Evolutionary conservation across 2,797 vertebrate genomes (phyloP), one percentile per base, ranked within the genome.

Genomic region (Phrynocephalus forsythii): DNA sequence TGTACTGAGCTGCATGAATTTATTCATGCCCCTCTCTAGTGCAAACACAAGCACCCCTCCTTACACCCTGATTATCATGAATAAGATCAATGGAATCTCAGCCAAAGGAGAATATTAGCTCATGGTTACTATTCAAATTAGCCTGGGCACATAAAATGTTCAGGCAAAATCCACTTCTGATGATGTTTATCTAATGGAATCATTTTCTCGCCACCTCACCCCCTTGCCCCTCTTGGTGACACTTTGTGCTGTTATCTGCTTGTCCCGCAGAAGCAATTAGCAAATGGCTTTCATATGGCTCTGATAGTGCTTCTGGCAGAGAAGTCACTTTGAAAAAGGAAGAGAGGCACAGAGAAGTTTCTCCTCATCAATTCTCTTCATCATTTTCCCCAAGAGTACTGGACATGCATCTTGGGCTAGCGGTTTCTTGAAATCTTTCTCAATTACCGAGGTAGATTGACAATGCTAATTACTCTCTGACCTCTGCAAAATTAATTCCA

Each of bases 391-490:
- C 88, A 82, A 89, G 68, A 86, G 56, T 85, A 91, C 67, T 77
- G 88, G 75, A 89, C 48, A 82, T n/a, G 68, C 48, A 87, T 87
- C 88, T 91, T 90, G 72, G 91, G 76, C 50, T 84, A 85, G 3
- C 90, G 15, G 1, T 68, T 91, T 93, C 91, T 86, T 92, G 69
- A 93, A 94, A 94, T 81, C 67, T 87, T 91, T 91, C 86, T 82
- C 91, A 94, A 90, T 91, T 89, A 90, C 66, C 85, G 20, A 86
- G 86, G 56, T 91, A 90, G 38, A 89, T 84, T 63, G 86, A 38
- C 90, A 85, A 68, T 85, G 69, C 20, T 95, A 95, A 95, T 94
- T 93, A 94, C 86, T 91, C 89, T 84, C 91, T 91, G 88, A 92
- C 50, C 73, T 87, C 83, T 87, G 84, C 83, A 93, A 91, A 93